Evolutionary conservation across 2,113 vertebrate species (phyloP).

Genomic region (Electrona antarctica): DNA sequence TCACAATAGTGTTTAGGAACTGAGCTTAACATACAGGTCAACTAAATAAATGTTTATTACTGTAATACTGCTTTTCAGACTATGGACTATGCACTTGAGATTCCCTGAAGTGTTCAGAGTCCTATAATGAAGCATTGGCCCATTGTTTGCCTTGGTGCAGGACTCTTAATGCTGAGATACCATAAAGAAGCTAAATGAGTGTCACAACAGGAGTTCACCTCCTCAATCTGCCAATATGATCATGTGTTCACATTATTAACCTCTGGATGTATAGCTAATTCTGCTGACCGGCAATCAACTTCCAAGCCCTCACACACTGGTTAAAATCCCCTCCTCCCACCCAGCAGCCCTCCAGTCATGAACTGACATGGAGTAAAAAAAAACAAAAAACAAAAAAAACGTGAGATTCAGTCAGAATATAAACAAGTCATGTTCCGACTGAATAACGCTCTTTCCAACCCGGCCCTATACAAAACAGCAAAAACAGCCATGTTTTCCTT

Average conservation of each 20-base stretch:
- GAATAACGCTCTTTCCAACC: conserved; percentile 55
- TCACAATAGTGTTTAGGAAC: conserved; percentile 59
- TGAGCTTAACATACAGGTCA: conserved; percentile 58
- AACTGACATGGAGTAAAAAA: conserved; percentile 40
- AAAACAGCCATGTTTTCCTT: conserved; percentile 60
- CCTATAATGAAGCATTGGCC: neutral
- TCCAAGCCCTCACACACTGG: conserved; percentile 39
- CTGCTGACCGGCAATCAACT: conserved; percentile 54
- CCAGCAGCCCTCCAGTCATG: conserved; percentile 32
- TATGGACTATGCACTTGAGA: conserved; percentile 21
- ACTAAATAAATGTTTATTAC: conserved; percentile 41
- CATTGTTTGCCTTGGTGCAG: conserved; percentile 26
- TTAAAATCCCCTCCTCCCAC: conserved; percentile 38
- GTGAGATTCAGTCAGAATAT: conserved; percentile 64
- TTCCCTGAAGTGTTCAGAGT: neutral
- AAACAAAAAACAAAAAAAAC: conserved; percentile 6
- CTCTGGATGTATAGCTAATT: conserved; percentile 29
- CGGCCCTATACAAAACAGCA: conserved; percentile 35
- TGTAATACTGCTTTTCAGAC: conserved; percentile 46
- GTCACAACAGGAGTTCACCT: conserved; percentile 44
- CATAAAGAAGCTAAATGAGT: conserved; percentile 33
- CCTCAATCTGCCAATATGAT: conserved; percentile 33
- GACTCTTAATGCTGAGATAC: conserved; percentile 31
- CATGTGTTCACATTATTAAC: conserved; percentile 2
- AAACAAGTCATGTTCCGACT: conserved; percentile 60